Evolutionary conservation across 2,797 vertebrate genomes (phyloP).

Genomic region (Epinephelus coioides): DNA sequence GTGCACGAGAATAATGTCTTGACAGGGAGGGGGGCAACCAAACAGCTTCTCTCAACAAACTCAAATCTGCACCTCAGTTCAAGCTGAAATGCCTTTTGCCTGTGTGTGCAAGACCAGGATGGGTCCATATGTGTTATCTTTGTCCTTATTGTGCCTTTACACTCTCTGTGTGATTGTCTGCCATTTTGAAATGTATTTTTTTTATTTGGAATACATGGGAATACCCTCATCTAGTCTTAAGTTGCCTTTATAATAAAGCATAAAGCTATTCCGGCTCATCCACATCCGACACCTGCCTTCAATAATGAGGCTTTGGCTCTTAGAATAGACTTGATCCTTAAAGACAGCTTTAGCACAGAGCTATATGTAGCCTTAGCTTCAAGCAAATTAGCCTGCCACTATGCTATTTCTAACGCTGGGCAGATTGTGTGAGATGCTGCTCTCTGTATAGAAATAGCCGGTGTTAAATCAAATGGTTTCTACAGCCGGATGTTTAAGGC

Average conservation of each 20-base stretch:
- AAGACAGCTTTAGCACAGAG: constrained; percentile 71
- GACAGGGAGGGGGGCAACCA: constrained; percentile 23
- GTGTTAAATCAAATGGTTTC: neutral
- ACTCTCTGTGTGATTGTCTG: constrained; percentile 75
- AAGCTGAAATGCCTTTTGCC: constrained; percentile 20
- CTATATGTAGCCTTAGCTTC: constrained; percentile 74
- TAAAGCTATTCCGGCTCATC: neutral
- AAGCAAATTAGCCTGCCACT: constrained; percentile 63
- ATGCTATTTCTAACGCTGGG: constrained; percentile 62
- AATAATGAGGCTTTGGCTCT: constrained; percentile 55
- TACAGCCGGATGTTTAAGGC: neutral
- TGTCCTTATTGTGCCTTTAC: constrained; percentile 70
- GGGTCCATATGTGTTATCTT: constrained; percentile 46
- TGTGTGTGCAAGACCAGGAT: constrained; percentile 11
- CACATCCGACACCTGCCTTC: constrained; percentile 19
- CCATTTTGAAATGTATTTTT: constrained; percentile 80
- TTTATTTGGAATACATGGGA: constrained; percentile 33
- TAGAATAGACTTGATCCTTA: constrained; percentile 71
- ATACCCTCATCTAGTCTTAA: neutral
- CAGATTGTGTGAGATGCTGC: constrained; percentile 44
- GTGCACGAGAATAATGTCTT: constrained; percentile 45
- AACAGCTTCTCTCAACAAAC: constrained; percentile 41
- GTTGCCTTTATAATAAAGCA: constrained; percentile 2
- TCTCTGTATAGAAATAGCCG: neutral
- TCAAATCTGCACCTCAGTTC: constrained; percentile 13